These are phyloP conservation scores for Brachionus manjavacas DNA, from an alignment of 1,140 invertebrate genomes.

Conservation along the genomic window DNA sequence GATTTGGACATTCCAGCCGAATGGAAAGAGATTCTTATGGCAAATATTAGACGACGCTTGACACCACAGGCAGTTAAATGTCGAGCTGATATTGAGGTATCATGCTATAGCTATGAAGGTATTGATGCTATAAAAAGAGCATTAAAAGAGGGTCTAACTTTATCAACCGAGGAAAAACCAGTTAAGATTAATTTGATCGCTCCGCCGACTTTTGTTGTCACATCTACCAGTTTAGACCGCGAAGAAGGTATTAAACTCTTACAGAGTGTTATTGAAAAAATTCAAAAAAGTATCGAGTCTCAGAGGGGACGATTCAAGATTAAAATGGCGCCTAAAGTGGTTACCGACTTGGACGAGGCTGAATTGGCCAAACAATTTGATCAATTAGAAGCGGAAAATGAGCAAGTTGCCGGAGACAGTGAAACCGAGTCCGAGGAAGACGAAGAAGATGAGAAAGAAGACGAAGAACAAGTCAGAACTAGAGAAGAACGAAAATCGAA, in stretches of 20 bases:
- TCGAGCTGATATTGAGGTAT: conserved; percentile 89
- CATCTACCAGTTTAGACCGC: conserved; percentile 92
- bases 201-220: conserved; percentile 95
- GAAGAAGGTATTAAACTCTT: conserved; percentile 81
- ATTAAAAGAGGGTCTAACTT: conserved; percentile 79
- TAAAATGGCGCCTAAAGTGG: conserved; percentile 92
- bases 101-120: conserved; percentile 96
- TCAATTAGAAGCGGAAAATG: conserved; percentile 82
- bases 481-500: neutral
- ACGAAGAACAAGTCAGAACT: neutral
- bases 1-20: conserved; percentile 90
- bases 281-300: conserved; percentile 74
- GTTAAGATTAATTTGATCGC: conserved; percentile 89
- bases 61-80: conserved; percentile 98
- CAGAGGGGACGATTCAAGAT: conserved; percentile 86
- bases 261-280: conserved; percentile 79
- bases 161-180: conserved; percentile 61
- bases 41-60: conserved; percentile 89
- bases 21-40: conserved; percentile 83
- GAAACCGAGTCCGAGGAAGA: conserved; percentile 48
- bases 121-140: conserved; percentile 97
- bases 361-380: conserved; percentile 88
- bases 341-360: conserved; percentile 87
- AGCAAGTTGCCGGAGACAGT: conserved; percentile 72
- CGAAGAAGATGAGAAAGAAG: conserved; percentile 39